These are phyloP conservation scores for Macropus fuliginosus DNA, from an alignment of 2,797 vertebrate genomes.

Conservation along the genomic window DNA sequence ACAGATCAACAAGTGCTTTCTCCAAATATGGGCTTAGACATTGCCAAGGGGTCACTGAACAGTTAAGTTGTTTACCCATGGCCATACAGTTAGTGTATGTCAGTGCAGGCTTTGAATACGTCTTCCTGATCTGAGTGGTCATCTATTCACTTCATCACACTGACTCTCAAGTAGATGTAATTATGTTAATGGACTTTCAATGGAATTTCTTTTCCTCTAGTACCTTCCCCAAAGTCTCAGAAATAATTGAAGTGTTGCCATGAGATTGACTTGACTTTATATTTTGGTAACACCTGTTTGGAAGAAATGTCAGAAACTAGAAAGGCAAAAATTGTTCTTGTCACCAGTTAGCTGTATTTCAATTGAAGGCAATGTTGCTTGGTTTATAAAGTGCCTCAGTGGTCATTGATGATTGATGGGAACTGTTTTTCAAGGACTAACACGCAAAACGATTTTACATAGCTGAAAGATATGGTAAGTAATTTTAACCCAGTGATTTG, in stretches of 20 bases:
- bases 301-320: constrained; percentile 57
- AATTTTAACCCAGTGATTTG: constrained; percentile 59
- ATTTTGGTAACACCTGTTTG: constrained; percentile 56
- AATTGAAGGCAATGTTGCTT: constrained; percentile 66
- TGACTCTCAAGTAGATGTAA: not conserved
- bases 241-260: constrained; percentile 54
- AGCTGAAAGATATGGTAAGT: constrained; percentile 54
- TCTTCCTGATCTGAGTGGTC: not conserved
- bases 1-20: not conserved
- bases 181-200: not conserved
- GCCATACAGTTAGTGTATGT: not conserved
- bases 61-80: not conserved
- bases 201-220: constrained; percentile 30
- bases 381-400: constrained; percentile 44
- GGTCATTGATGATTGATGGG: constrained; percentile 52
- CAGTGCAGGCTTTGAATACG: not conserved
- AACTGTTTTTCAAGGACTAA: constrained; percentile 64
- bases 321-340: constrained; percentile 68
- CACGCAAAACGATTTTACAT: constrained; percentile 72
- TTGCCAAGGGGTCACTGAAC: not conserved
- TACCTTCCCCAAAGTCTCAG: not conserved
- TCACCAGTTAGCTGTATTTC: constrained; percentile 49
- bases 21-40: not conserved
- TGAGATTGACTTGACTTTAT: constrained; percentile 44
- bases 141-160: not conserved